A percentile compares a stretch with the other conserved stretches of the same genome.
Evolutionary conservation across 2,113 vertebrate genomes (phyloP).

Genomic region (Sciurus niger): DNA sequence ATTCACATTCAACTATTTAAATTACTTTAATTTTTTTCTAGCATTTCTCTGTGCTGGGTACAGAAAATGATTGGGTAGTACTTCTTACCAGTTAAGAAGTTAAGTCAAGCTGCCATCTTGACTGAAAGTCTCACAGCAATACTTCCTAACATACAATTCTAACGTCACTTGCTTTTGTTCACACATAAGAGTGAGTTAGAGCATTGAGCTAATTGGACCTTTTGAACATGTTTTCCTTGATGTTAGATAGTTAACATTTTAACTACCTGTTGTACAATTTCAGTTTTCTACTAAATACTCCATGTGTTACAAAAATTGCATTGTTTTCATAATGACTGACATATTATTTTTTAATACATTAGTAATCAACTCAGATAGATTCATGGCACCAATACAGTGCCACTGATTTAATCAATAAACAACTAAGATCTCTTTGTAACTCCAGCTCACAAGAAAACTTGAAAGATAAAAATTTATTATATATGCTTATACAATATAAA

Average conservation of each 20-base stretch:
- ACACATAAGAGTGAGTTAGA: not conserved
- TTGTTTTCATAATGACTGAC: not conserved
- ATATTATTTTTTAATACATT: not conserved
- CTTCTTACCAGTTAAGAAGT: not conserved
- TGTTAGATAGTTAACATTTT: slow-evolving; percentile 55
- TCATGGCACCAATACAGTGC: not conserved
- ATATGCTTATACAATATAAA: not conserved
- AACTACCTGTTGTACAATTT: not conserved
- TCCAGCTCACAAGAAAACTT: slow-evolving; percentile 33
- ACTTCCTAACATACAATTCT: slow-evolving; percentile 22
- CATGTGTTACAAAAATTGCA: not conserved
- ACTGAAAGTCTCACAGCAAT: not conserved
- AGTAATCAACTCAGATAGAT: slow-evolving; percentile 38
- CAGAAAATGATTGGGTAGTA: not conserved
- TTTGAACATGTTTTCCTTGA: slow-evolving; percentile 48
- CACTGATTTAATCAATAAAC: slow-evolving; percentile 30
- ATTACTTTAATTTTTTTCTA: slow-evolving; percentile 8
- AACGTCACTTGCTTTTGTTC: not conserved
- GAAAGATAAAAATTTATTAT: not conserved
- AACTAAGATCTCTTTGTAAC: slow-evolving; percentile 41
- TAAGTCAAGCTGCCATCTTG: not conserved
- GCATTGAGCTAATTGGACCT: not conserved
- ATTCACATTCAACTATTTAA: slow-evolving; percentile 16
- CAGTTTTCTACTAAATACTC: slow-evolving; percentile 18
- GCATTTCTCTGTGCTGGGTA: not conserved